Percentiles rank a stretch among this genome's conserved stretches.
phyloP scores from a whole-genome alignment of 2,797 vertebrate genomes.

The Heterohyrax brucei region DNA sequence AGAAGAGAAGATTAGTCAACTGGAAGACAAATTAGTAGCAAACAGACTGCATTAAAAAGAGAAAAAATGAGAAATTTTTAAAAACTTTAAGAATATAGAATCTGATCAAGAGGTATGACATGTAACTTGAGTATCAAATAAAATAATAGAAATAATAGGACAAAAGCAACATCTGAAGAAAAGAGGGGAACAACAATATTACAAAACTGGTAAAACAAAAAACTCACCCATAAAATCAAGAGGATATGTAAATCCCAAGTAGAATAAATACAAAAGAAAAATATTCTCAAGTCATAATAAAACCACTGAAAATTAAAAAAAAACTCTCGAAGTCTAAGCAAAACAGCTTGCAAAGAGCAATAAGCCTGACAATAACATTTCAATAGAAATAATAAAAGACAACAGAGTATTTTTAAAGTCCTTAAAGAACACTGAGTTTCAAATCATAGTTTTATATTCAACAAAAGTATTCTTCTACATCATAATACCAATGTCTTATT shows the following conservation, averaged over 20 bases:
- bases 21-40: background rate
- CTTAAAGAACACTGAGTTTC: background rate
- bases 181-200: background rate
- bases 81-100: background rate
- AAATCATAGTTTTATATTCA: constrained; percentile 18
- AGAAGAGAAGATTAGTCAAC: constrained; percentile 18
- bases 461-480: background rate
- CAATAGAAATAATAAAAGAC: constrained; percentile 21
- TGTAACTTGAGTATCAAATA: background rate
- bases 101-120: background rate
- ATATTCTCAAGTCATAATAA: background rate
- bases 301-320: constrained; percentile 29
- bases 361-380: constrained; percentile 1
- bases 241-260: background rate
- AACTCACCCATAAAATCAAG: background rate
- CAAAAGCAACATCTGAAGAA: background rate
- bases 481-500: too few species aligned
- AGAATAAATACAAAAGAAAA: background rate
- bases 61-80: background rate
- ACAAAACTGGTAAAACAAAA: background rate
- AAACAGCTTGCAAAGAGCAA: background rate
- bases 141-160: background rate
- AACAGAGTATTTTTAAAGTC: constrained; percentile 18
- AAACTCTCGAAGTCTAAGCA: background rate
- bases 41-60: background rate